Conservation (phyloP, 2,797 vertebrate species). For the Microctenopoma lineatum region DNA sequence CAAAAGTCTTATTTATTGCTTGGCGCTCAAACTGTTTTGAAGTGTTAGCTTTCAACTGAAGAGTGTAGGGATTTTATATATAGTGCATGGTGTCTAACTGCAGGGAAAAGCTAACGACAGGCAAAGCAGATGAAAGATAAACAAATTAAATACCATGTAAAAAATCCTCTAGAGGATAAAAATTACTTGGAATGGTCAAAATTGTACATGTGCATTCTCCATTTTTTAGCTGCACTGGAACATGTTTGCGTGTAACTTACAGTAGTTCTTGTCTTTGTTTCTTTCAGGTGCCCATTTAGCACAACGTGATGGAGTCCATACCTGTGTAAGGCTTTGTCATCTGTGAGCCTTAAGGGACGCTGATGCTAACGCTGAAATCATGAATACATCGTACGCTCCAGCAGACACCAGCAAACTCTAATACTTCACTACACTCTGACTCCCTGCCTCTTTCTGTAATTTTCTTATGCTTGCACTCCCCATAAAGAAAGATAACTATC, state of each 20-base stretch:
- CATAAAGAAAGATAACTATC: slow-evolving; percentile 52
- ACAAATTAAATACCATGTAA: slow-evolving; percentile 5
- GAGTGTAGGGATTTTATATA: slow-evolving; percentile 13
- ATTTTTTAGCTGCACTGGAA: neutral
- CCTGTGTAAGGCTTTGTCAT: slow-evolving; percentile 32
- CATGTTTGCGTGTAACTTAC: slow-evolving; percentile 17
- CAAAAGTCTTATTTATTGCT: slow-evolving; percentile 37
- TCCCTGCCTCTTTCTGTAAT: slow-evolving; percentile 19
- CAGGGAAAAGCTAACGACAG: slow-evolving; percentile 1
- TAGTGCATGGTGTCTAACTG: slow-evolving; percentile 11
- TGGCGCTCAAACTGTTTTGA: slow-evolving; percentile 14
- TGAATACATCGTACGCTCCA: slow-evolving; percentile 57
- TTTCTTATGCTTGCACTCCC: slow-evolving; percentile 28
- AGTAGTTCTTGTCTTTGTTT: slow-evolving; percentile 47
- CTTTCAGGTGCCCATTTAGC: slow-evolving; percentile 64
- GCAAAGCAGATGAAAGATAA: slow-evolving; percentile 22
- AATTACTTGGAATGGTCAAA: neutral
- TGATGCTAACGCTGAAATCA: slow-evolving; percentile 50
- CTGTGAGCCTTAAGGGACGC: slow-evolving; percentile 23
- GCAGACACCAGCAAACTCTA: slow-evolving; percentile 52
- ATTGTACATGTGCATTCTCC: neutral
- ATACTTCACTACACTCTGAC: slow-evolving; percentile 29
- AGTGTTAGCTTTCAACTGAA: slow-evolving; percentile 42
- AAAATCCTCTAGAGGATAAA: neutral
- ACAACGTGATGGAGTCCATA: slow-evolving; percentile 49